Evolutionary conservation across 1,140 invertebrate species (phyloP), one percentile per base, ranked within the genome.

Genomic region (Trichonephila clavipes): DNA sequence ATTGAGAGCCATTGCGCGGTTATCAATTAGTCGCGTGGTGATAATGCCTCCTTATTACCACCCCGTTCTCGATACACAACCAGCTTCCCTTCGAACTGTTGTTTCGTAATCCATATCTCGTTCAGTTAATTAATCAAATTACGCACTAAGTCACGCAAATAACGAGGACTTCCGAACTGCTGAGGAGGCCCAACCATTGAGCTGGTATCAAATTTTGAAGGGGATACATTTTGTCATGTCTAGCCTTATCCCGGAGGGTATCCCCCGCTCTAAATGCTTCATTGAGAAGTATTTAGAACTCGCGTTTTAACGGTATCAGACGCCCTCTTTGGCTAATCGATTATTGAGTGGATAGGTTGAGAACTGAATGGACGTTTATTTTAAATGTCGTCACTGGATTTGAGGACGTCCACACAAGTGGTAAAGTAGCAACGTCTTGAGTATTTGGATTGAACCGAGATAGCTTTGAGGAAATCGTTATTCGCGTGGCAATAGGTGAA

Each of bases 71-170:
- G 85, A 87, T 87, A 62, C 59, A 21, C 85, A 24, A 28, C 16
- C 62, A 7, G 12, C 51, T 61, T 34, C 72, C 85, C 85, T 61
- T 87, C 85, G 24, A 87, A 87, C 85, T 87, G 59, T 87, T 87
- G 85, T 87, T 64, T 24, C 59, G 58, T 61, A 21, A 87, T 62
- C 28, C 85, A 87, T 87, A 87, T 87, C 85, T 64, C 87, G 64
- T 72, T 64, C 62, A 77, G 28, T 62, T 88, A 88, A 88, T 88
- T 88, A 88, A 88, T 88, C 87, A 62, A 61, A 88, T 88, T 88
- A 88, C 64, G 18, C 40, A 44, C 24, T 88, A 88, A 88, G 87
- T 88, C 87, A 88, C 87, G 87, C 87, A 72, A 21, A 72, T 69
- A 62, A 88, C n/a, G 64, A 51, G 58, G 19, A 40, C 81, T 83